phyloP scores from a whole-genome alignment of 2,113 vertebrate species.

The Rafetus swinhoei region DNA sequence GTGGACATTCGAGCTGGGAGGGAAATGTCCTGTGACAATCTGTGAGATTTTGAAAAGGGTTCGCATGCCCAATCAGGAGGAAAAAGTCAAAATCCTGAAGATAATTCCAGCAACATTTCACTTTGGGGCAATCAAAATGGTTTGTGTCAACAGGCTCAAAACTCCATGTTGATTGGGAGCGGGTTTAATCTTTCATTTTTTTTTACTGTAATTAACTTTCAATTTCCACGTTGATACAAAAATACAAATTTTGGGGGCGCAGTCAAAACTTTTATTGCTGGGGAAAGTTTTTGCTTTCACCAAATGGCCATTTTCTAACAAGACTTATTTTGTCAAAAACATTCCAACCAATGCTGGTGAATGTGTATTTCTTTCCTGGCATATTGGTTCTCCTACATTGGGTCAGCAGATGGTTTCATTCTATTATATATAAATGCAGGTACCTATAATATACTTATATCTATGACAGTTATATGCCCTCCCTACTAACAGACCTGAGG shows the following conservation, averaged over 20 bases:
- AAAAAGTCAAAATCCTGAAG: not conserved
- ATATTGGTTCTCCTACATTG: not conserved
- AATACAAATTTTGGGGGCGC: not conserved
- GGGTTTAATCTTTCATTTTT: conserved; percentile 32
- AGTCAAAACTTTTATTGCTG: not conserved
- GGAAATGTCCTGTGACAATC: not conserved
- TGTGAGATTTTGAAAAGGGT: not conserved
- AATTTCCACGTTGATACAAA: not conserved
- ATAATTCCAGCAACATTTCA: not conserved
- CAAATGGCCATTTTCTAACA: no score
- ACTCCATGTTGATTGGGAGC: not conserved
- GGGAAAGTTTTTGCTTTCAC: not conserved
- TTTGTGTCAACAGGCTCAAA: not conserved
- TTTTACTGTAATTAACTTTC: conserved; percentile 18
- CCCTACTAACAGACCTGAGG: not conserved
- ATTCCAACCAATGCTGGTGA: not conserved
- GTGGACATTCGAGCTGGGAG: not conserved
- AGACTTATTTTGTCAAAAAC: not conserved
- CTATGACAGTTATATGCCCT: not conserved
- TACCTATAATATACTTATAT: not conserved
- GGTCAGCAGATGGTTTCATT: conserved; percentile 21
- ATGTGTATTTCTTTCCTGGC: not conserved
- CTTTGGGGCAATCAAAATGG: not conserved
- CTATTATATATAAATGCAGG: not conserved
- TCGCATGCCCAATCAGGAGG: not conserved